Conservation (phyloP, 2,113 vertebrate species). For the Myrmophylax atrothorax region DNA sequence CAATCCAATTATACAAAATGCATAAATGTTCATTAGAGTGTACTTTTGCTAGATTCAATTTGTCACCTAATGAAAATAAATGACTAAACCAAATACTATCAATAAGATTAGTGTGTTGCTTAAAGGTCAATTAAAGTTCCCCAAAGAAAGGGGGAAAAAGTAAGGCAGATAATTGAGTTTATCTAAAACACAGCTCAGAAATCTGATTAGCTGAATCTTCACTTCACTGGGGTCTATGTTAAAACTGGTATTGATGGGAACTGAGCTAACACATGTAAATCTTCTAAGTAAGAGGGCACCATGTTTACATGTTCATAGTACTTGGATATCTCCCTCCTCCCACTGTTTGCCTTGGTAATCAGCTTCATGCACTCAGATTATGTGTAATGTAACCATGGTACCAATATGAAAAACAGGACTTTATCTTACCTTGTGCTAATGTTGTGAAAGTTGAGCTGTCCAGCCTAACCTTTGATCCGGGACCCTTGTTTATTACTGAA, state of each 20-base stretch:
- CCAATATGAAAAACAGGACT: neutral
- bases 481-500: neutral
- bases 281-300: neutral
- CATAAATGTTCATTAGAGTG: conserved; percentile 33
- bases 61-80: conserved; percentile 61
- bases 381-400: neutral
- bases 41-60: conserved; percentile 35
- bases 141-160: neutral
- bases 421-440: neutral
- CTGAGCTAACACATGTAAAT: neutral
- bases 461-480: neutral
- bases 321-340: neutral
- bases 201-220: neutral
- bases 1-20: neutral
- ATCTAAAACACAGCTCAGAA: neutral
- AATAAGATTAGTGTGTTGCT: conserved; percentile 44
- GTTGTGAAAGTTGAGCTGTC: neutral
- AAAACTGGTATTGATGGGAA: neutral
- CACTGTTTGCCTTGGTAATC: neutral
- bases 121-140: conserved; percentile 59
- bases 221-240: neutral
- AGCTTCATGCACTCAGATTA: neutral
- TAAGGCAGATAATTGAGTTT: neutral
- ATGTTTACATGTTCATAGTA: neutral
- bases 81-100: conserved; percentile 4